A percentile compares a stretch with the other conserved stretches of the same genome.
These are phyloP conservation scores for Ailuropoda melanoleuca DNA, from an alignment of 2,113 vertebrate species.

Conservation along the genomic window DNA sequence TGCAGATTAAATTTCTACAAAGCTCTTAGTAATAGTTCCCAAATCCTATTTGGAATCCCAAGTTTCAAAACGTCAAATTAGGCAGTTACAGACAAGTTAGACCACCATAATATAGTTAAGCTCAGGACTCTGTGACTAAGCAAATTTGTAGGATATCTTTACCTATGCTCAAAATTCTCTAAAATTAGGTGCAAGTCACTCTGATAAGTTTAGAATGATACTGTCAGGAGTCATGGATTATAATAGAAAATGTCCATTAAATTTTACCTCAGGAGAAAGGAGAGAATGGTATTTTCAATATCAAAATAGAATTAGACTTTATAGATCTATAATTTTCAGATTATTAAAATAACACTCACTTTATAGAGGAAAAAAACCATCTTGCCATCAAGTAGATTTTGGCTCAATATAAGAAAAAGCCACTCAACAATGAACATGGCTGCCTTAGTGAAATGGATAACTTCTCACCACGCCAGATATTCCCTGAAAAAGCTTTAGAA, in stretches of 20 bases:
- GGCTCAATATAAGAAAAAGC: neutral
- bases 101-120: neutral
- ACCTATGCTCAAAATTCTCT: neutral
- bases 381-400: neutral
- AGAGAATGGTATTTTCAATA: neutral
- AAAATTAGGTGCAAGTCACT: neutral
- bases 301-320: slow-evolving; percentile 32
- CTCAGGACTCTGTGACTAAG: neutral
- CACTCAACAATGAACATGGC: neutral
- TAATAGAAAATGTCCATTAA: slow-evolving; percentile 11
- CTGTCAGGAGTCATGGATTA: neutral
- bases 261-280: neutral
- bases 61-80: slow-evolving; percentile 22
- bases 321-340: neutral
- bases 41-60: neutral
- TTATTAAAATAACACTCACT: slow-evolving; percentile 21
- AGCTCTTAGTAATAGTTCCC: neutral
- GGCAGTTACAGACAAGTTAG: neutral
- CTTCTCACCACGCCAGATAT: neutral
- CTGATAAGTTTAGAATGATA: slow-evolving; percentile 34
- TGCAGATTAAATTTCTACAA: neutral
- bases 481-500: neutral
- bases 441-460: neutral
- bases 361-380: neutral
- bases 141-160: neutral